A percentile compares a stretch with the other conserved stretches of the same genome.
Evolutionary conservation across 2,888 invertebrate genomes (phyloP).

Genomic region (Drosophila tanythrix): DNA sequence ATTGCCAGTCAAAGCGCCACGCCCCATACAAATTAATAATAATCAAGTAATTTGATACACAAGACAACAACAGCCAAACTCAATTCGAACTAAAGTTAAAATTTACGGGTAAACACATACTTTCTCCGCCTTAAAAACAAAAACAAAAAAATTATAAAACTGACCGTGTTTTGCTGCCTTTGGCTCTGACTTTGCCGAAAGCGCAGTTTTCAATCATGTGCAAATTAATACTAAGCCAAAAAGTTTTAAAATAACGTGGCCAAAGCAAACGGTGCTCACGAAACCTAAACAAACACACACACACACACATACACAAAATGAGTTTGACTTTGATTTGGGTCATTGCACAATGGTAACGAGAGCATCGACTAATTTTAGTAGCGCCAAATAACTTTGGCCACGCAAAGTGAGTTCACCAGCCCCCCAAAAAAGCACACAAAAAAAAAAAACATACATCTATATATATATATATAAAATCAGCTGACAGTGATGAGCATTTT

Average conservation of each 20-base stretch:
- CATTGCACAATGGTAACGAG: slow-evolving; percentile 80
- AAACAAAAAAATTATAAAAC: slow-evolving; percentile 14
- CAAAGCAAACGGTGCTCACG: slow-evolving; percentile 22
- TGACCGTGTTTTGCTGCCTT: slow-evolving; percentile 8
- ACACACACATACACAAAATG: slow-evolving; percentile 33
- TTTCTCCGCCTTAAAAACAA: slow-evolving; percentile 55
- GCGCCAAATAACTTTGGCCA: slow-evolving; percentile 48
- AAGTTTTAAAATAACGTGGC: slow-evolving; percentile 20
- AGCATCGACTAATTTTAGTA: slow-evolving; percentile 71
- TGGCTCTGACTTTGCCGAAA: slow-evolving; percentile 1
- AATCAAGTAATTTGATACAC: slow-evolving; percentile 35
- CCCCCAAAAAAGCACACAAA: slow-evolving; percentile 18
- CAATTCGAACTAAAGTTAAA: slow-evolving; percentile 31
- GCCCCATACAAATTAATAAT: slow-evolving; percentile 51
- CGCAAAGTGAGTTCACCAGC: slow-evolving; percentile 39
- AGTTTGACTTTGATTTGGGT: slow-evolving; percentile 74
- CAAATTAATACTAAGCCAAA: slow-evolving; percentile 58
- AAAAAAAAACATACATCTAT: not conserved
- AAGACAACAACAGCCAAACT: slow-evolving; percentile 11
- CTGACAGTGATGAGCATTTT: slow-evolving; percentile 20
- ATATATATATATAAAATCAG: not conserved
- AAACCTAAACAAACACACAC: slow-evolving; percentile 32
- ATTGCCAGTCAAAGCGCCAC: slow-evolving; percentile 26
- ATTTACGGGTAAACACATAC: slow-evolving; percentile 42
- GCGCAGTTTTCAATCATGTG: slow-evolving; percentile 65